Evolutionary conservation across 2,113 vertebrate species (phyloP).

Genomic region (Pachypanchax playfairii): DNA sequence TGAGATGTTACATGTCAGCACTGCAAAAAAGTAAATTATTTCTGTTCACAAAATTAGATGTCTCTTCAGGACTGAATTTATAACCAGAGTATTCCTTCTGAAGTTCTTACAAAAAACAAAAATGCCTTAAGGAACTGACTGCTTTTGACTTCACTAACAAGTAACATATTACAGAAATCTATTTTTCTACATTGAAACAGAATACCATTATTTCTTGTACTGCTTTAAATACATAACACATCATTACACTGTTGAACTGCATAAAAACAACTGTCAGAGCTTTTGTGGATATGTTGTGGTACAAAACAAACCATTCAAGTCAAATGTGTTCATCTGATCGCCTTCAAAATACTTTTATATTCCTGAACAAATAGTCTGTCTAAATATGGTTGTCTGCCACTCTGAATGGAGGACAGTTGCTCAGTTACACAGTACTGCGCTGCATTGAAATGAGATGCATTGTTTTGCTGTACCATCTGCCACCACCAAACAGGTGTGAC

Average conservation of each 20-base stretch:
- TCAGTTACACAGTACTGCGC: constrained; percentile 53
- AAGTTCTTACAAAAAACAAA: background rate
- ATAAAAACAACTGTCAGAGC: background rate
- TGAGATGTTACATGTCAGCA: background rate
- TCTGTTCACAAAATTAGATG: background rate
- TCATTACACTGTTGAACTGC: constrained; percentile 6
- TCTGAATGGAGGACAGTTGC: constrained; percentile 53
- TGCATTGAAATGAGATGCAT: constrained; percentile 65
- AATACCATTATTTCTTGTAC: constrained; percentile 10
- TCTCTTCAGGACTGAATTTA: constrained; percentile 7
- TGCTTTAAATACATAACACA: constrained; percentile 22
- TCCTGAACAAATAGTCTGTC: constrained; percentile 42
- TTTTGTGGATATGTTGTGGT: constrained; percentile 4
- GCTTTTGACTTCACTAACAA: constrained; percentile 22
- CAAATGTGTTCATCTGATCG: constrained; percentile 41
- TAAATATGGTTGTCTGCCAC: constrained; percentile 56
- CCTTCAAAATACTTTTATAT: constrained; percentile 25
- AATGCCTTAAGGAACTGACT: background rate
- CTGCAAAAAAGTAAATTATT: background rate
- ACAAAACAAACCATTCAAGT: constrained; percentile 18
- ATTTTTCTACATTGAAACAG: background rate
- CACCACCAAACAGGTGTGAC: constrained; percentile 69
- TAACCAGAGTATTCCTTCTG: background rate
- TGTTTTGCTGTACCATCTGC: constrained; percentile 67
- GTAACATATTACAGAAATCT: constrained; percentile 4